Evolutionary conservation across 2,797 vertebrate genomes (phyloP).

Genomic region (Chiroxiphia lanceolata): DNA sequence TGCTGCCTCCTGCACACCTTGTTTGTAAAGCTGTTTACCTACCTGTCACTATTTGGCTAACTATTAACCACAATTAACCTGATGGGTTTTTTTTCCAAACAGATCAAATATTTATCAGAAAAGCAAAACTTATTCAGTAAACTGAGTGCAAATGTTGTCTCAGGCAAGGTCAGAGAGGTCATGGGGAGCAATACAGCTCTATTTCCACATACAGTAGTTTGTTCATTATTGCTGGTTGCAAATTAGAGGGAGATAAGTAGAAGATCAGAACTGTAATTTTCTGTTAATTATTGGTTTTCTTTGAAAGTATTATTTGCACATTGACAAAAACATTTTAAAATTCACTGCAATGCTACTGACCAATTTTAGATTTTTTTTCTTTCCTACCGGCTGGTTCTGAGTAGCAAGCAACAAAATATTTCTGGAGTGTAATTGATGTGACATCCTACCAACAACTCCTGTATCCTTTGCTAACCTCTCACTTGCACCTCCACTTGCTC

Average conservation of each 20-base stretch:
- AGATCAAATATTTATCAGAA: constrained; percentile 65
- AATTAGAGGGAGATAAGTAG: neutral
- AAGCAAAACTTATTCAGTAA: constrained; percentile 28
- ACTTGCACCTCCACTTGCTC: neutral
- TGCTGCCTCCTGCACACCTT: neutral
- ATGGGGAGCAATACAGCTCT: neutral
- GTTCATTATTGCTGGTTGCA: neutral
- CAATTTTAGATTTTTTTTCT: neutral
- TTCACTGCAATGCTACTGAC: neutral
- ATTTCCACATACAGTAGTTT: neutral
- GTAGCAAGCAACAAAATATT: neutral
- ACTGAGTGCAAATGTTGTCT: constrained; percentile 56
- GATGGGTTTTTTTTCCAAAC: neutral
- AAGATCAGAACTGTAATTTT: neutral
- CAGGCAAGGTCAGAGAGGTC: neutral
- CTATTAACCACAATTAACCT: constrained; percentile 56
- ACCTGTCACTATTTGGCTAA: constrained; percentile 35
- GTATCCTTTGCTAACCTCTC: neutral
- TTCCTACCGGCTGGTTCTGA: neutral
- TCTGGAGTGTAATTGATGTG: accelerated
- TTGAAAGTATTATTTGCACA: neutral
- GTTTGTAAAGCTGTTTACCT: constrained; percentile 35
- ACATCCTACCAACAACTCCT: neutral
- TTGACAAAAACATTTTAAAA: neutral
- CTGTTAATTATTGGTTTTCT: neutral